Conservation (phyloP, 2,113 vertebrate genomes). For the Nothobranchius kuhntae region DNA sequence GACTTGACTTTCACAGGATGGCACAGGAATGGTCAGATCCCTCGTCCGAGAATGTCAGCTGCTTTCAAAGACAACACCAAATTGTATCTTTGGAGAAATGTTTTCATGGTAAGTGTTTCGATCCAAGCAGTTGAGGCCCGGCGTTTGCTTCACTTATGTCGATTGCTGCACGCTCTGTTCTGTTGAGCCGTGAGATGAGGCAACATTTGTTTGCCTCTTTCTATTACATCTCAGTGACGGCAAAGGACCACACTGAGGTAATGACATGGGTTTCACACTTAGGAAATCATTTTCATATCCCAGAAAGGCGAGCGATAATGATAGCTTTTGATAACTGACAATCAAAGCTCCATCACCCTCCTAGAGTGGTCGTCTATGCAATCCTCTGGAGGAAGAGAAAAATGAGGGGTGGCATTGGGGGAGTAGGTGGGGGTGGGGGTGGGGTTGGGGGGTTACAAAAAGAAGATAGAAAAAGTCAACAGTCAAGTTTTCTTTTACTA, state of each 20-base stretch:
- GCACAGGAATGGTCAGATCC: constrained; percentile 30
- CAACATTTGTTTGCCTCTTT: constrained; percentile 69
- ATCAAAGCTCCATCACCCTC: constrained; percentile 76
- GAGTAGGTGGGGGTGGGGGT: background rate
- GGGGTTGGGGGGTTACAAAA: background rate
- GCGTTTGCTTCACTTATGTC: constrained; percentile 56
- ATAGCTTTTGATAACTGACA: constrained; percentile 80
- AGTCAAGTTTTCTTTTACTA: background rate
- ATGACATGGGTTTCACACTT: constrained; percentile 77
- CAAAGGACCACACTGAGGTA: constrained; percentile 69
- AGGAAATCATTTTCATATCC: constrained; percentile 78
- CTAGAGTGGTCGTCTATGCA: constrained; percentile 64
- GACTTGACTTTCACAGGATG: constrained; percentile 39
- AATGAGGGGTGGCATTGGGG: constrained; percentile 18
- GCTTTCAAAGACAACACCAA: constrained; percentile 8
- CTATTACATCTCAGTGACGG: constrained; percentile 63
- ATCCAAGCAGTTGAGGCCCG: constrained; percentile 28
- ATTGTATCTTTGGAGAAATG: constrained; percentile 50
- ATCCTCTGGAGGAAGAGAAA: constrained; percentile 54
- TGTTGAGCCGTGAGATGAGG: constrained; percentile 41
- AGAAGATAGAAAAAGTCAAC: background rate
- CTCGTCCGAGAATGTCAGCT: constrained; percentile 34
- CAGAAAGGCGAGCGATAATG: constrained; percentile 68
- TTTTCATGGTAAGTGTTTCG: constrained; percentile 50
- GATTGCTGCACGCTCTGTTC: constrained; percentile 54